Evolutionary conservation across 2,113 vertebrate species (phyloP).

Genomic region (Pimephales promelas): DNA sequence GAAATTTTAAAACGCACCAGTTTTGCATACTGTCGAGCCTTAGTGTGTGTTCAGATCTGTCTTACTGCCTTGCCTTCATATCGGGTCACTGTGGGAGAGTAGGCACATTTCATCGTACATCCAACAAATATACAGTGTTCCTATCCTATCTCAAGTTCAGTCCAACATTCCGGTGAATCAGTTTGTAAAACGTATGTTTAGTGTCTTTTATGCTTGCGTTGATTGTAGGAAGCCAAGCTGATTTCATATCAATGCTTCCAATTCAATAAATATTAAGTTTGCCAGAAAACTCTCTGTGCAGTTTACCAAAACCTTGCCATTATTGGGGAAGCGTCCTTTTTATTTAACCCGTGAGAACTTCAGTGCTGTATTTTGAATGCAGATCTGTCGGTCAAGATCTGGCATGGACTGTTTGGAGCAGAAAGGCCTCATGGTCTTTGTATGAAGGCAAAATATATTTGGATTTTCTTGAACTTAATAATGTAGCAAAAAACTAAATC

Average conservation of each 20-base stretch:
- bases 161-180: background rate
- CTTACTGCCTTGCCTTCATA: constrained; percentile 33
- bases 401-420: background rate
- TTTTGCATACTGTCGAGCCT: constrained; percentile 21
- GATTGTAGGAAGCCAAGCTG: background rate
- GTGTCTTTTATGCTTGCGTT: background rate
- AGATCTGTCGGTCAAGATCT: constrained; percentile 26
- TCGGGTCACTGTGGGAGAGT: constrained; percentile 49
- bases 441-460: constrained; percentile 7
- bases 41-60: background rate
- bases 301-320: constrained; percentile 17
- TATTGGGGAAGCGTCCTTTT: background rate
- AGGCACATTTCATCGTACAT: background rate
- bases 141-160: background rate
- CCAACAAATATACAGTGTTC: background rate
- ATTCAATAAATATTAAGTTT: background rate
- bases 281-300: constrained; percentile 44
- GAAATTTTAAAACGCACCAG: background rate
- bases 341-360: constrained; percentile 8
- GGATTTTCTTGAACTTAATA: constrained; percentile 24
- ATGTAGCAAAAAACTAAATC: constrained; percentile 41
- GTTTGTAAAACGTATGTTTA: background rate
- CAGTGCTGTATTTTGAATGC: constrained; percentile 36
- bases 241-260: background rate
- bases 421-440: constrained; percentile 11